phyloP scores from a whole-genome alignment of 1,140 invertebrate genomes.

The Drosophila seguyi region DNA sequence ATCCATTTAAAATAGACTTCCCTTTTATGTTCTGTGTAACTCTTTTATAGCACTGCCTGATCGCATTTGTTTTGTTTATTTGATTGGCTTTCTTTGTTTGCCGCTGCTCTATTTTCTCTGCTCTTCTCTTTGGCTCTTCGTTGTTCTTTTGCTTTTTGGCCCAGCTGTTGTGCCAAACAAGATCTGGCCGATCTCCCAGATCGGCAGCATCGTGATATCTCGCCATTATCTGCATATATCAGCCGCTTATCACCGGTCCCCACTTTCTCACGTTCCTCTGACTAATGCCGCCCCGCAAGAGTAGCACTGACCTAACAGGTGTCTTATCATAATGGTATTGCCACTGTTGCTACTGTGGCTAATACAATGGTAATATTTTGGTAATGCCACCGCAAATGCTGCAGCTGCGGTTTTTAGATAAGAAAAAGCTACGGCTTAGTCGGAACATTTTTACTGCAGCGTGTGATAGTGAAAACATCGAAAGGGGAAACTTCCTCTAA shows the following conservation, averaged over 20 bases:
- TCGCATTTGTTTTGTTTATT: slow-evolving; percentile 81
- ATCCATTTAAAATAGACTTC: too few relatives aligned
- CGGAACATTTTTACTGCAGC: slow-evolving; percentile 25
- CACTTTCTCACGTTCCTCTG: slow-evolving; percentile 77
- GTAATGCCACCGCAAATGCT: slow-evolving; percentile 21
- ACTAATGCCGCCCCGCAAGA: slow-evolving; percentile 49
- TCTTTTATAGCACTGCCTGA: slow-evolving; percentile 40
- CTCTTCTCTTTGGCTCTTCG: slow-evolving; percentile 3
- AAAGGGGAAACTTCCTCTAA: slow-evolving; percentile 3
- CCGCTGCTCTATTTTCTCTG: slow-evolving; percentile 55
- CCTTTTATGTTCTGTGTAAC: slow-evolving; percentile 9
- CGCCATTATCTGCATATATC: slow-evolving; percentile 31
- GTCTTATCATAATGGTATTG: slow-evolving; percentile 57
- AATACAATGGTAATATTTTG: slow-evolving; percentile 8
- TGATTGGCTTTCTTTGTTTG: slow-evolving; percentile 75
- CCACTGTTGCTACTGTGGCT: slow-evolving; percentile 21
- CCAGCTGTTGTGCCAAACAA: slow-evolving; percentile 64
- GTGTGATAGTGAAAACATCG: slow-evolving; percentile 1
- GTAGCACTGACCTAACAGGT: slow-evolving; percentile 49
- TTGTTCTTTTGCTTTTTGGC: slow-evolving; percentile 52
- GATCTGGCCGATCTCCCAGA: slow-evolving; percentile 12
- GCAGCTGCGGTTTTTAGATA: slow-evolving; percentile 42
- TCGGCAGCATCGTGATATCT: slow-evolving; percentile 12
- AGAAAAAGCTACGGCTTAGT: slow-evolving; percentile 19
- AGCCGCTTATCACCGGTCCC: slow-evolving; percentile 51